Evolutionary conservation across 1,140 invertebrate species (phyloP), one percentile per base, ranked within the genome.

Genomic region (Drosophila pallidifrons): DNA sequence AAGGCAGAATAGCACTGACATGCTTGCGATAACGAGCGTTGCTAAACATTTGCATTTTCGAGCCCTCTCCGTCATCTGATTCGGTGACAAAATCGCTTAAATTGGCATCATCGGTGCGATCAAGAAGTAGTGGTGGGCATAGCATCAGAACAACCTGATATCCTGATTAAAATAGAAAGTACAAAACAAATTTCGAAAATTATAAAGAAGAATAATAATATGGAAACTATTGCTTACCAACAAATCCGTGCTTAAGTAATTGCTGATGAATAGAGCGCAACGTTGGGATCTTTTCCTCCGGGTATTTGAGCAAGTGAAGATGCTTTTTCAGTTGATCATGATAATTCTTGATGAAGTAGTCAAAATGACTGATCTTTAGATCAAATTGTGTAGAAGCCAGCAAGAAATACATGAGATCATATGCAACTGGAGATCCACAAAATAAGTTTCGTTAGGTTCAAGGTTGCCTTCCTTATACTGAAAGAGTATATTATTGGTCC

Each of bases 401-500:
- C 1, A 91, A 47, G 43, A 93, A 92, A 35, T 91, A 92, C 0
- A 80, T 51, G 0, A 93, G 65, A 59, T 93, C 93, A 3, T 85
- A 20, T 1, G 80, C 11, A 89, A n/a, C 72, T 93, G 93, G 5
- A 92, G 91, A 41, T 93, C 93, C 7, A 93, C 78, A 28, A 93
- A 91, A 54, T 81, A 92, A 1, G 88, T 79, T 13, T 82, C 79
- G 0, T 65, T 49, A 43, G 73, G 30, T 28, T 58, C 25, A 20
- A 41, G 8, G 25, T 54, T 64, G 1, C 64, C 67, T 1, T 3
- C 49, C 4, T 79, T 75, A 52, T 93, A 91, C 30, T 89, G 81
- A 55, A 93, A 93, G 59, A 93, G 70, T n/a, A 93, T 87, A 64
- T 93, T 93, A 55, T 93, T 89, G 0, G 65, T 65, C 81, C 86